Base-by-base conservation (phyloP, 2,888 invertebrate species). In the Volucella inflata region DNA sequence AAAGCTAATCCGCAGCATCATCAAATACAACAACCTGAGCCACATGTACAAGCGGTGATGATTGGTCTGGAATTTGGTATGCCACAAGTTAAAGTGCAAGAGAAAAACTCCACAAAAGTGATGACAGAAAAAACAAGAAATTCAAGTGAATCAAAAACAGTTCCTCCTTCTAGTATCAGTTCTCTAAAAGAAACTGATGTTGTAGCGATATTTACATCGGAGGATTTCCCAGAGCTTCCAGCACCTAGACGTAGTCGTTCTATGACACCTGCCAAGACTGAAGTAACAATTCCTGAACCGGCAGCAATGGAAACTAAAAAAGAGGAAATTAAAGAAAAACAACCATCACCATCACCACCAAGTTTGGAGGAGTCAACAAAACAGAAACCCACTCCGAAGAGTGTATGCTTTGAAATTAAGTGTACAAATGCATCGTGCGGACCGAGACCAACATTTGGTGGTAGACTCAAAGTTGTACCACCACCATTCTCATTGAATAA, bases 141-240 rank as follows among this genome's bases (percentile, higher is more conserved):
- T 17, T 42, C 42, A 17, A 42, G 59, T 36, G 46, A 68, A 21
- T n/a, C 40, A 2, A 42, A 1, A 67, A n/a, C 53, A 59, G 53
- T 51, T 42, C 42, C 50, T 55, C 42, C 40, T 42, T 36, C 44
- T 55, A 14, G n/a, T 8, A 57, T 42, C 2, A 57, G 51, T 53
- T 48, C 65, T 48, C 40, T 68, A 4, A 70, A 48, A 11, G 16
- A 14, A 9, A 14, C 82, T 16, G 82, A 83, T 17, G 76, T 87
- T 53, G 64, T 87, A 36, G 80, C 88, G 14, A 82, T 88, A 44
- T 87, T 87, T 16, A 80, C 79, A 42, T 80, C 87, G 38, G 88
- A 88, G 17, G 88, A 87, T 46, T 88, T 88, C 16, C 88, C 88
- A 9, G 88, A 85, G 53, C 74, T 88, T 30, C 87, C 87, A 17